A percentile compares a stretch with the other conserved stretches of the same genome.
These are phyloP conservation scores for Rhingia campestris DNA, from an alignment of 2,888 invertebrate species.

Conservation along the genomic window DNA sequence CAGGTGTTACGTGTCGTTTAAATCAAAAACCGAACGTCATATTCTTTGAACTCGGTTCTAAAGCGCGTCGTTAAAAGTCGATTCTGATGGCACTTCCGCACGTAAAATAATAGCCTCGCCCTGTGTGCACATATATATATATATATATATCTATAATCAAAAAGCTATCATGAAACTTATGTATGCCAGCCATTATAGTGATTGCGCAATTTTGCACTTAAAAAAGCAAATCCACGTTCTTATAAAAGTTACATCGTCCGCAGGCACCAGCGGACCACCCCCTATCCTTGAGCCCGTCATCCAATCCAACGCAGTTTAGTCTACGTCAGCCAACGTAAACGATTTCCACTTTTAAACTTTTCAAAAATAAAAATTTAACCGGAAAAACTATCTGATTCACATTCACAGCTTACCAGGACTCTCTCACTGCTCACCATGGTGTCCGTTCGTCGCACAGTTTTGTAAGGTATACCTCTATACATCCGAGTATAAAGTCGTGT, in stretches of 20 bases:
- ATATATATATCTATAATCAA: conserved; percentile 15
- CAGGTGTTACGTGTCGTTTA: no score
- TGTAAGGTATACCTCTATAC: not conserved
- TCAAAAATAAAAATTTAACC: conserved; percentile 11
- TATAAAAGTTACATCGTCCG: conserved; percentile 3
- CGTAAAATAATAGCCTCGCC: not conserved
- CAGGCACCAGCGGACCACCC: not conserved
- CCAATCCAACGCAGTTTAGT: conserved; percentile 31
- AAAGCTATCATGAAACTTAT: conserved; percentile 21
- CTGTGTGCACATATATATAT: not conserved
- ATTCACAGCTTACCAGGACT: conserved; percentile 17
- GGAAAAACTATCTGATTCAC: conserved; percentile 40
- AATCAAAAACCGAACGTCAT: no score
- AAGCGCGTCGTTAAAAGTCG: not conserved
- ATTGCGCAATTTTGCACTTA: conserved; percentile 29
- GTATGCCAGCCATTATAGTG: not conserved
- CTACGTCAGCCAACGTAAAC: conserved; percentile 44
- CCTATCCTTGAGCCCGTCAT: conserved; percentile 19
- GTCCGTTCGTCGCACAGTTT: conserved; percentile 3
- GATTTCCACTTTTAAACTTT: conserved; percentile 31
- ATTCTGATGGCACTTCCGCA: not conserved
- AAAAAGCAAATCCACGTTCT: conserved; percentile 4
- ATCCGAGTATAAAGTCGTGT: not conserved
- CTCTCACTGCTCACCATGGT: not conserved
- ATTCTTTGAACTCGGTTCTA: no score